Percentiles rank a stretch among this genome's conserved stretches.
Conservation (phyloP, 2,888 invertebrate species). For the Crepidodera aurea region DNA sequence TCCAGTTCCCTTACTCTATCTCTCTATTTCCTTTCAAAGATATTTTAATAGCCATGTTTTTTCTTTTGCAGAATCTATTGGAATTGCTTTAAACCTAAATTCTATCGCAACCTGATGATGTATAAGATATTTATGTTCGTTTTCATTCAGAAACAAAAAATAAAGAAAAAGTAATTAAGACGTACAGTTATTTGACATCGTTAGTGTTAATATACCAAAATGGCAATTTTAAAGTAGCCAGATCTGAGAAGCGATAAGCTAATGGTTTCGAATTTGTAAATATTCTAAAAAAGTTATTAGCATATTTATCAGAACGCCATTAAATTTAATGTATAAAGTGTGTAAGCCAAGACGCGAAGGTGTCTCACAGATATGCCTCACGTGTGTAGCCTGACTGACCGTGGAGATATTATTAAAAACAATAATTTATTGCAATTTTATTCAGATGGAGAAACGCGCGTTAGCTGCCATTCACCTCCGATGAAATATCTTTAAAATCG, state of each 20-base stretch:
- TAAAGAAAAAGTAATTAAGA: too few relatives aligned
- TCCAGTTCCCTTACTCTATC: too few relatives aligned
- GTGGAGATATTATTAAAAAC: conserved; percentile 36
- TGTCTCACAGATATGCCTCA: conserved; percentile 14
- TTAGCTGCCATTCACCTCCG: conserved; percentile 42
- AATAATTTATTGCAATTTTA: conserved; percentile 46
- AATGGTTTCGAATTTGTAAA: conserved; percentile 18
- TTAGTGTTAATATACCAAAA: background rate
- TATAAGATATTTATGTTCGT: too few relatives aligned
- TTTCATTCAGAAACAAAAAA: too few relatives aligned
- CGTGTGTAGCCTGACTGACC: conserved; percentile 17
- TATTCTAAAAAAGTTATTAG: conserved; percentile 12
- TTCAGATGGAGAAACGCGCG: conserved; percentile 44
- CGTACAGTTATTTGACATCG: conserved; percentile 2
- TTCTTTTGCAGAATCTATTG: too few relatives aligned
- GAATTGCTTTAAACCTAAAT: too few relatives aligned
- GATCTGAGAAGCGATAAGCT: conserved; percentile 11
- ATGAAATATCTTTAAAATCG: conserved; percentile 52
- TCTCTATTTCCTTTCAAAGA: too few relatives aligned
- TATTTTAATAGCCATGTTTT: too few relatives aligned
- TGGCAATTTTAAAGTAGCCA: conserved; percentile 17
- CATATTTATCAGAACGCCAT: conserved; percentile 15
- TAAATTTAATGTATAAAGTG: conserved; percentile 19
- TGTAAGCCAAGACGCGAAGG: conserved; percentile 16
- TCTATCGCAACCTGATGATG: too few relatives aligned